A percentile compares a stretch with the other conserved stretches of the same genome.
phyloP scores from a whole-genome alignment of 2,888 invertebrate genomes.

The Troides helena region DNA sequence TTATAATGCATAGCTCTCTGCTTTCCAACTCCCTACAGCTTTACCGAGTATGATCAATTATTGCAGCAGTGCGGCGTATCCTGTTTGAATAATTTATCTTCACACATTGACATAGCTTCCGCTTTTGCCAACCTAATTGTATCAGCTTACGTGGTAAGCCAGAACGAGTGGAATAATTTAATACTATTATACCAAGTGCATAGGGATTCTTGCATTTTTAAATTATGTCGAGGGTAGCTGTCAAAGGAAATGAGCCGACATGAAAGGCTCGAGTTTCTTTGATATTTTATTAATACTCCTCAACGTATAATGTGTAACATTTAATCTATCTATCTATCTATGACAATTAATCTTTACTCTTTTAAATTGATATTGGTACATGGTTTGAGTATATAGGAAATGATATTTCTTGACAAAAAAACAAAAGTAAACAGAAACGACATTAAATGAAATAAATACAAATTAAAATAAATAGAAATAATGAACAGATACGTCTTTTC shows the following conservation, averaged over 20 bases:
- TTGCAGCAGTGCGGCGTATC: conserved; percentile 12
- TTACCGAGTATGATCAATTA: conserved; percentile 10
- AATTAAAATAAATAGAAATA: no score
- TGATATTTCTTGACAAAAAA: no score
- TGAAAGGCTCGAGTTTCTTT: no score
- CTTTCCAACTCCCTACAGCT: not conserved
- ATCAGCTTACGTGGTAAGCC: not conserved
- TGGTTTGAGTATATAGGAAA: no score
- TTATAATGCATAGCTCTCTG: not conserved
- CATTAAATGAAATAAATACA: no score
- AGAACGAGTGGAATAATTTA: conserved; percentile 1
- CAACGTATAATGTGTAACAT: no score
- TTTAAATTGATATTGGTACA: no score
- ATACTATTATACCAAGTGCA: conserved; percentile 1
- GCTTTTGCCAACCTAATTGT: conserved; percentile 8
- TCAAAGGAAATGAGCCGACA: not conserved
- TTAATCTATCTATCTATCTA: no score
- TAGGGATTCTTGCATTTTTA: not conserved
- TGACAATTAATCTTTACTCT: no score
- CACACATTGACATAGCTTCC: conserved; percentile 13
- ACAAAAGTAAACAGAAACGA: no score
- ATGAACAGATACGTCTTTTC: no score
- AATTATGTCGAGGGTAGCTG: not conserved
- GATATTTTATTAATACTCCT: no score
- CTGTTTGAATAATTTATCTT: conserved; percentile 23